These are phyloP conservation scores for Zootoca vivipara DNA, from an alignment of 2,113 vertebrate genomes.

Conservation along the genomic window DNA sequence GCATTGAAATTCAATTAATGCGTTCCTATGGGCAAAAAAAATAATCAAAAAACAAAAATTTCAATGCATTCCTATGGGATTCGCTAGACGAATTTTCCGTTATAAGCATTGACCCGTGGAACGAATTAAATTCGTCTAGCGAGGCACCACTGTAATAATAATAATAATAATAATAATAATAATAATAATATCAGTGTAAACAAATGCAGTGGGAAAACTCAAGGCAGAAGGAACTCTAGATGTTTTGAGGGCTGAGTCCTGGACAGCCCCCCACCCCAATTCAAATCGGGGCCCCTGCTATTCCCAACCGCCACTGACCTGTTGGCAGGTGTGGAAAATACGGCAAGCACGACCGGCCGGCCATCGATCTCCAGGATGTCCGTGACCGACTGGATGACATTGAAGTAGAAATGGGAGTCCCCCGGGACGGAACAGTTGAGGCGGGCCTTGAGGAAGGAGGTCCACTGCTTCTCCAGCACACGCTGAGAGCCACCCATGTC, in stretches of 20 bases:
- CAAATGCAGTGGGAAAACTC: neutral
- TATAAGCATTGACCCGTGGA: too few species aligned
- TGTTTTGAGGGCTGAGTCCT: neutral
- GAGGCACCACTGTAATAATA: too few species aligned
- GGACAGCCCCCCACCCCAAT: neutral
- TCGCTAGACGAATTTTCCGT: too few species aligned
- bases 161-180: too few species aligned
- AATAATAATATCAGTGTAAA: too few species aligned
- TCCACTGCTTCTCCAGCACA: slow-evolving; percentile 97
- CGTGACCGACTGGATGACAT: slow-evolving; percentile 93
- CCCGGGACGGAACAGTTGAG: slow-evolving; percentile 96
- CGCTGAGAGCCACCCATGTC: slow-evolving; percentile 93
- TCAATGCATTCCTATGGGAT: too few species aligned
- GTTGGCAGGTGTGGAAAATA: slow-evolving; percentile 95
- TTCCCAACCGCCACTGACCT: slow-evolving; percentile 74
- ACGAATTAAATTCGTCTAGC: too few species aligned
- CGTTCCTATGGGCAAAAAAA: too few species aligned
- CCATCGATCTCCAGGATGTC: slow-evolving; percentile 89
- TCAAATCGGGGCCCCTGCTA: fast-evolving
- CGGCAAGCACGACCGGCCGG: slow-evolving; percentile 87
- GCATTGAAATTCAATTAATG: too few species aligned
- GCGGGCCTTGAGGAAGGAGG: slow-evolving; percentile 94
- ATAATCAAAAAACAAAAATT: too few species aligned
- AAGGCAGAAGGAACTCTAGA: neutral
- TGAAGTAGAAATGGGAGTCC: slow-evolving; percentile 97